Percentiles rank a stretch among this genome's conserved stretches.
Evolutionary conservation across 2,113 vertebrate species (phyloP).

Genomic region (Nipponia nippon): DNA sequence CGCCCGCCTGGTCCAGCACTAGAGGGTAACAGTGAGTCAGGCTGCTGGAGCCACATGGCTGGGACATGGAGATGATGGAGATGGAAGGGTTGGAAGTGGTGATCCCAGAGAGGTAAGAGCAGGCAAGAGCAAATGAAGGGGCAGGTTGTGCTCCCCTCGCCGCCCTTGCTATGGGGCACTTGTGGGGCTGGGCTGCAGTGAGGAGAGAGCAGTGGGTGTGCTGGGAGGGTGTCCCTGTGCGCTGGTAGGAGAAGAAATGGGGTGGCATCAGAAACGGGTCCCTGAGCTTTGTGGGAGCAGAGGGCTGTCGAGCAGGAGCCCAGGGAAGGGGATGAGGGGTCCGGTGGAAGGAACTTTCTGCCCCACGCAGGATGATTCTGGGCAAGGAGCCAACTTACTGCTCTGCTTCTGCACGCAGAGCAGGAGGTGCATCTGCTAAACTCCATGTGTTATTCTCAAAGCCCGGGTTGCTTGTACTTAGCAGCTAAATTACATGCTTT

Average conservation of each 20-base stretch:
- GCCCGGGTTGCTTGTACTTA: background rate
- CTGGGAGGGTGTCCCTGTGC: background rate
- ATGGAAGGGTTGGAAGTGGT: background rate
- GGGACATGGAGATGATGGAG: background rate
- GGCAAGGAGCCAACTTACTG: background rate
- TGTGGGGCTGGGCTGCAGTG: background rate
- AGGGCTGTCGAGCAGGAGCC: rapidly evolving
- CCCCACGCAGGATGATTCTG: background rate
- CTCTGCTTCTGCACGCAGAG: background rate
- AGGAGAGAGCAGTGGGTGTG: background rate
- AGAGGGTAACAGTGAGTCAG: conserved; percentile 55
- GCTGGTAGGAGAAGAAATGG: background rate
- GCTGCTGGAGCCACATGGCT: background rate
- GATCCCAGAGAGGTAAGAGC: background rate
- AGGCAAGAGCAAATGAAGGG: background rate
- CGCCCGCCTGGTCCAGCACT: background rate
- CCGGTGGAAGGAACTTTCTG: background rate
- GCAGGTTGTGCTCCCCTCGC: rapidly evolving
- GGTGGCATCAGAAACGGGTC: background rate
- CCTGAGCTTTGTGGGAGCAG: rapidly evolving
- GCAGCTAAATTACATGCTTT: background rate
- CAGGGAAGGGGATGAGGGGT: background rate
- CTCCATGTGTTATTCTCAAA: background rate
- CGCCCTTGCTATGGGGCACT: background rate
- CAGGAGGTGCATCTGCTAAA: background rate